A percentile compares a stretch with the other conserved stretches of the same genome.
phyloP scores from a whole-genome alignment of 2,888 invertebrate species.

The Stenodera caucasica region DNA sequence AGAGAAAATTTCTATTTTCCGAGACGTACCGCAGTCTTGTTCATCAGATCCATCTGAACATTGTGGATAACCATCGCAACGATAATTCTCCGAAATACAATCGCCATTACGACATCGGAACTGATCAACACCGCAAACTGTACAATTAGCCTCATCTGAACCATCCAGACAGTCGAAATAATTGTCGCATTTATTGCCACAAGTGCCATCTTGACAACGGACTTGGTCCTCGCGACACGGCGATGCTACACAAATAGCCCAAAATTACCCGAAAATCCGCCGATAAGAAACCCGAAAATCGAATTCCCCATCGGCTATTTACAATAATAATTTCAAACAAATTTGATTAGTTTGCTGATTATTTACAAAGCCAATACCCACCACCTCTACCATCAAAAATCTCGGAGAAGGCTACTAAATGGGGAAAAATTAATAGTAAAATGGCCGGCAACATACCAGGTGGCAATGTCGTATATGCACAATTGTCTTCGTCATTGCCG shows the following conservation, averaged over 20 bases:
- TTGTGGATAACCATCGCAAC: constrained; percentile 64
- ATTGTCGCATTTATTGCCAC: constrained; percentile 56
- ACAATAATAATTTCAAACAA: too few species aligned
- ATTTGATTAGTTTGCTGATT: background rate
- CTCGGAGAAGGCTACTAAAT: background rate
- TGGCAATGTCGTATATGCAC: constrained; percentile 36
- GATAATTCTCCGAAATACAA: constrained; percentile 63
- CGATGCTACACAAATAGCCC: background rate
- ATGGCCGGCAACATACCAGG: constrained; percentile 33
- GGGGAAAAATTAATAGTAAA: constrained; percentile 15
- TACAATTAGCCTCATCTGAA: constrained; percentile 54
- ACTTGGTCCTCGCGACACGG: constrained; percentile 58
- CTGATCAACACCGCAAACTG: constrained; percentile 42
- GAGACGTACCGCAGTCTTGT: constrained; percentile 59
- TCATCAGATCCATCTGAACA: constrained; percentile 69
- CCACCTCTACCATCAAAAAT: background rate
- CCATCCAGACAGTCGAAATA: constrained; percentile 76
- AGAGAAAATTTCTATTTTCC: background rate
- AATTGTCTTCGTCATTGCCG: constrained; percentile 53
- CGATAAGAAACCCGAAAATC: too few species aligned
- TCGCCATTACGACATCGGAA: constrained; percentile 60
- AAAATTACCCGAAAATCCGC: too few species aligned
- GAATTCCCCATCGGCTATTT: too few species aligned
- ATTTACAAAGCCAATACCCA: background rate
- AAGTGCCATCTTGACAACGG: constrained; percentile 59